Base-by-base conservation (phyloP, 2,888 invertebrate species). In the Panzeria rudis region DNA sequence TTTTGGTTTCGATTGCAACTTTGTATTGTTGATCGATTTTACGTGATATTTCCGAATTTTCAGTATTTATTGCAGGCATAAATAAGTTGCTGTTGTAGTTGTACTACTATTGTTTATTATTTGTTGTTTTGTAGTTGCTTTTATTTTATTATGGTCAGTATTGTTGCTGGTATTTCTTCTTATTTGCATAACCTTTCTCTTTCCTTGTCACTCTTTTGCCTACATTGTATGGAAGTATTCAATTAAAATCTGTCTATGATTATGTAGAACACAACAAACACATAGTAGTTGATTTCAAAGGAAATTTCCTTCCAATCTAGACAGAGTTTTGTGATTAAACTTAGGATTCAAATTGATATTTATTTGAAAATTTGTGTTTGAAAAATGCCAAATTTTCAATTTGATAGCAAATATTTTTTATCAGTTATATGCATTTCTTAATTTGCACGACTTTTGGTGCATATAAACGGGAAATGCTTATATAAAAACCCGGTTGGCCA, bases 21-120 rank as follows among this genome's bases (percentile, higher is more conserved):
- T 90, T 91, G 90, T 91, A 90, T 90, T 91, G 90, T 90, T 91
- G 91, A 91, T 91, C 91, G 91, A 91, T 91, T 91, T 91, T 91
- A 91, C 91, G 91, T 91, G 91, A 91, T 91, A 90, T 91, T 91
- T 91, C 89, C 88, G 89, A 91, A 90, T 89, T 91, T 91, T 89
- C 89, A 88, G 91, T 90, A 91, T 90, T 90, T 91, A 90, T 89
- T 88, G 87, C 88, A 87, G 86, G 75, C 69, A 85, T 68, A 84
- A 75, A 76, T 78, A 83, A 68, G 59, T 69, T 68, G 78, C 61
- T 64, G 54, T 72, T 85, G 59, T 52, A 83, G 88, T 82, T 85
- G 88, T 66, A 75, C 66, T 66, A 72, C 66, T 64, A 25, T 73
- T 84, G 68, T 56, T 86, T 88, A 86, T 85, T 88, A 84, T 88